Evolutionary conservation across 1,140 invertebrate genomes (phyloP).

Genomic region (Drosophila ohnishii): DNA sequence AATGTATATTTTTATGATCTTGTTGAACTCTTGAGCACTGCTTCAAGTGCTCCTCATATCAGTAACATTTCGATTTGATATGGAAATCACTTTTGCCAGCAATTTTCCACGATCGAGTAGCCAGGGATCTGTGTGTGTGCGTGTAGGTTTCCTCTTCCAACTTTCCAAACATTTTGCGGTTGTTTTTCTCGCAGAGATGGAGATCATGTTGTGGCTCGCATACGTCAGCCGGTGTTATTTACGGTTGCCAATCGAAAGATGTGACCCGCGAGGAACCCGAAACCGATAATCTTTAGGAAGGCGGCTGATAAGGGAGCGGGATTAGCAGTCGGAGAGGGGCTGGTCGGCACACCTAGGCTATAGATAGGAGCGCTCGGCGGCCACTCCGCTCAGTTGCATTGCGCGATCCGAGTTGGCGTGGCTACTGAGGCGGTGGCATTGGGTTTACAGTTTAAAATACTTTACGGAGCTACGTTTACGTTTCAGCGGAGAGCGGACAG

Average conservation of each 20-base stretch:
- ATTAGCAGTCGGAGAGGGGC: conserved; percentile 35
- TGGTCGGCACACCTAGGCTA: conserved; percentile 36
- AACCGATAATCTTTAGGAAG: conserved; percentile 55
- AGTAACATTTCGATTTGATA: conserved; percentile 22
- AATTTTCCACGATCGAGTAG: conserved; percentile 1
- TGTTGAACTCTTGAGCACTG: conserved; percentile 17
- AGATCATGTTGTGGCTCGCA: conserved; percentile 20
- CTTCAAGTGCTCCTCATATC: conserved; percentile 15
- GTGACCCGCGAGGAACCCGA: conserved; percentile 67
- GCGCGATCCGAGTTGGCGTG: conserved; percentile 56
- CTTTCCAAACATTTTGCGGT: conserved; percentile 21
- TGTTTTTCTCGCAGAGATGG: conserved; percentile 29
- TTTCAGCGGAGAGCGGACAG: conserved; percentile 27
- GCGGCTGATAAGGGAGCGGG: conserved; percentile 57
- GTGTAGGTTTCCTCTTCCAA: neutral
- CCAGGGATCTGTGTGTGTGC: neutral
- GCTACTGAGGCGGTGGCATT: conserved; percentile 28
- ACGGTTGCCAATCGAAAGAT: conserved; percentile 43
- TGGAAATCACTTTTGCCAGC: conserved; percentile 32
- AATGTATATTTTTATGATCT: conserved; percentile 18
- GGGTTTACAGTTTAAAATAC: conserved; percentile 12
- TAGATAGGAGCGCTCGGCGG: conserved; percentile 54
- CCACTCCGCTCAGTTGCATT: conserved; percentile 61
- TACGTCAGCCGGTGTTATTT: conserved; percentile 47
- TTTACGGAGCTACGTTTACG: conserved; percentile 47